Evolutionary conservation across 2,113 vertebrate species (phyloP).

Genomic region (Pteruthius melanotis): DNA sequence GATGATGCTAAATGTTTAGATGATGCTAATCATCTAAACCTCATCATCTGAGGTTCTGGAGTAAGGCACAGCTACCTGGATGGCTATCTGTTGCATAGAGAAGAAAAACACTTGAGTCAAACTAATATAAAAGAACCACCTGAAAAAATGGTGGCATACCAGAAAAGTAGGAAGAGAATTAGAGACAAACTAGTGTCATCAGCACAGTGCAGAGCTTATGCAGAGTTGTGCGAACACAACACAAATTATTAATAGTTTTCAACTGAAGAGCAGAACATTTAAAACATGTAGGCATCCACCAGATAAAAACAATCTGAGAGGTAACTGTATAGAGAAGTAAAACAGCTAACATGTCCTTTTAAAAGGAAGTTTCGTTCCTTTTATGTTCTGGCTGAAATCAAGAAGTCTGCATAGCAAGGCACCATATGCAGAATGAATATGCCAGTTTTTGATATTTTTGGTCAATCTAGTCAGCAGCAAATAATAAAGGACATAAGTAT

Average conservation of each 20-base stretch:
- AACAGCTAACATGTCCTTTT: neutral
- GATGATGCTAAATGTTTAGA: too few species aligned
- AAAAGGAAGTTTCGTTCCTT: neutral
- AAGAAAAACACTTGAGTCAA: neutral
- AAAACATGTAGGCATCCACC: neutral
- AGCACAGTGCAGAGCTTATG: neutral
- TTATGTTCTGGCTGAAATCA: neutral
- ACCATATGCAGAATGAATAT: neutral
- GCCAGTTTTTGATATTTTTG: neutral
- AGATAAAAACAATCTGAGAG: neutral
- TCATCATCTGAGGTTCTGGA: neutral
- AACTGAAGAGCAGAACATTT: neutral
- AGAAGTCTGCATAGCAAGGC: neutral
- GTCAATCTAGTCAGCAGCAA: neutral
- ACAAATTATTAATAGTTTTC: neutral
- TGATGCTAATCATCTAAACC: too few species aligned
- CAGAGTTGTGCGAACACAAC: neutral
- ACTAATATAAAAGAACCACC: neutral
- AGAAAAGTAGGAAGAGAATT: neutral
- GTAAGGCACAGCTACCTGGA: neutral
- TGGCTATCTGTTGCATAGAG: neutral
- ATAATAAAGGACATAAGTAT: neutral
- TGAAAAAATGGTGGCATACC: neutral
- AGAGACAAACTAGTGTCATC: neutral
- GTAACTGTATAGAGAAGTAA: neutral